phyloP scores from a whole-genome alignment of 1,140 invertebrate genomes.

The Aphelinus certus region DNA sequence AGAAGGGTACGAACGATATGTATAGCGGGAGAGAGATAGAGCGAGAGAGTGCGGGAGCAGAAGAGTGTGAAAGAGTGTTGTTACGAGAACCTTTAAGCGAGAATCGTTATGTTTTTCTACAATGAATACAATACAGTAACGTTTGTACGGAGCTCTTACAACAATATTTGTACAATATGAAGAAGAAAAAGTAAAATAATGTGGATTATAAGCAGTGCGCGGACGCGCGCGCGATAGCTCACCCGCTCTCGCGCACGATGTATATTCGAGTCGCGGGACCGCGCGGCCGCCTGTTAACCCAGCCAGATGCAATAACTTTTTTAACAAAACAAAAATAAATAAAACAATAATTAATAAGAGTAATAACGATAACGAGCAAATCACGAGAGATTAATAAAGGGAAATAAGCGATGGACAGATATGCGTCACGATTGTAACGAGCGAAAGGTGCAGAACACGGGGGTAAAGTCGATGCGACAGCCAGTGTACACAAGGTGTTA shows the following conservation, averaged over 20 bases:
- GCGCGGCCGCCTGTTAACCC: neutral
- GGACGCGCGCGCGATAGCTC: too few species aligned
- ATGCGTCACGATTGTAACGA: neutral
- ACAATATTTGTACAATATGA: conserved; percentile 66
- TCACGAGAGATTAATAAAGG: neutral
- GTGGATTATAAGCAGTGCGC: too few species aligned
- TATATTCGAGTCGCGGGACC: too few species aligned
- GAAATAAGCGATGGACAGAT: neutral
- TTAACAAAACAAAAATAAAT: conserved; percentile 50
- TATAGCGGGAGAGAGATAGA: neutral
- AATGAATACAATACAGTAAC: conserved; percentile 53
- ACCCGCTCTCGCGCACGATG: too few species aligned
- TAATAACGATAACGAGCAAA: conserved; percentile 9
- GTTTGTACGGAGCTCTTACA: conserved; percentile 65
- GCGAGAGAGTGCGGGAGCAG: neutral
- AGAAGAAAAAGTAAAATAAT: too few species aligned
- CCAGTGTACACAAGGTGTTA: conserved; percentile 7
- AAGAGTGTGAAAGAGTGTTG: conserved; percentile 39
- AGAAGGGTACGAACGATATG: neutral
- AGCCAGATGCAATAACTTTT: conserved; percentile 65
- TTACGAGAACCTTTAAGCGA: conserved; percentile 48
- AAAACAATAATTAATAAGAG: conserved; percentile 24
- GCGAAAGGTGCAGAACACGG: neutral
- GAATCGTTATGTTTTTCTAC: conserved; percentile 66
- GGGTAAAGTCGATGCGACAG: neutral